Conservation (phyloP, 2,888 invertebrate genomes). For the Perizoma affinitatum region DNA sequence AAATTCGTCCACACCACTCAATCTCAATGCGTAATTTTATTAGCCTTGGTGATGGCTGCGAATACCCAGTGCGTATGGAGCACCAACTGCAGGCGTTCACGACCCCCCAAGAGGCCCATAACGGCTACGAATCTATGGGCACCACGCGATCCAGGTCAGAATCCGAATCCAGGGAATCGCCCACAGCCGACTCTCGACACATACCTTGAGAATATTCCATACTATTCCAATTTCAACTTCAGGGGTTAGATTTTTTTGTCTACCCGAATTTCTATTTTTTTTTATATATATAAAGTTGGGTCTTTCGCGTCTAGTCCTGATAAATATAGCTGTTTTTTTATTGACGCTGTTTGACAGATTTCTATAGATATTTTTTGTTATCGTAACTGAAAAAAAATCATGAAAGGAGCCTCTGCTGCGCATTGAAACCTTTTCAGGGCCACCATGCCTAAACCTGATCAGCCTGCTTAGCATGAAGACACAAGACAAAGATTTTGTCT, state of each 20-base stretch:
- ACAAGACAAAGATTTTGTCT: no score
- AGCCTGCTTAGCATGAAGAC: no score
- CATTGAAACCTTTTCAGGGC: no score
- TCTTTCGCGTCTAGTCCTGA: slow-evolving; percentile 16
- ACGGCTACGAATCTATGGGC: slow-evolving; percentile 94
- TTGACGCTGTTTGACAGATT: slow-evolving; percentile 1
- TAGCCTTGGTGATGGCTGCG: slow-evolving; percentile 95
- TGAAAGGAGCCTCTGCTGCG: no score
- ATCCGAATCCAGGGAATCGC: slow-evolving; percentile 46
- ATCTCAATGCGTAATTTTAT: slow-evolving; percentile 45
- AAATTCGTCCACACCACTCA: slow-evolving; percentile 43
- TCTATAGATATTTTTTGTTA: not conserved
- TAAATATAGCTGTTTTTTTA: slow-evolving; percentile 1
- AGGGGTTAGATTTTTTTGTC: slow-evolving; percentile 17
- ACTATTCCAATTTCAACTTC: slow-evolving; percentile 8
- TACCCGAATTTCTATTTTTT: slow-evolving; percentile 19
- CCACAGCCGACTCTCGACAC: slow-evolving; percentile 56
- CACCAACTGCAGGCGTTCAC: slow-evolving; percentile 79
- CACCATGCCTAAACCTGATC: no score
- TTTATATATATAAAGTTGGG: slow-evolving; percentile 2
- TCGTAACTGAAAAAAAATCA: not conserved
- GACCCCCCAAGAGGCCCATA: slow-evolving; percentile 70
- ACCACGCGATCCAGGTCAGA: slow-evolving; percentile 93
- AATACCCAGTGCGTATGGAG: slow-evolving; percentile 92
- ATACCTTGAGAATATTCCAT: slow-evolving; percentile 68